Base-by-base conservation (phyloP, 2,888 invertebrate genomes). In the Drosophila subquinaria region DNA sequence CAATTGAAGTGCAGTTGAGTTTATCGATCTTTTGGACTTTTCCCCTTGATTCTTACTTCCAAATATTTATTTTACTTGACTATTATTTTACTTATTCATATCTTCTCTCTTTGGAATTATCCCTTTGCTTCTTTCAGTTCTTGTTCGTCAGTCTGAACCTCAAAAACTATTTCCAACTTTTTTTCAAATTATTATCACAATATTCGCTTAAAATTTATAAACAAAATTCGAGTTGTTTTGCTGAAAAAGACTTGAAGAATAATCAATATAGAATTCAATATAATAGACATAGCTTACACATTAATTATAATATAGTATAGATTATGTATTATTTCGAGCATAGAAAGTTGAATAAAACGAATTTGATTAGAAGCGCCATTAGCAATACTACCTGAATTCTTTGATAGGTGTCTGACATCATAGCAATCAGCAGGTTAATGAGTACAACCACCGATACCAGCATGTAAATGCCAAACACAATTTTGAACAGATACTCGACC, bases 371-470 rank as follows among this genome's bases (percentile, higher is more conserved):
- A 76, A 88, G 89, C 84, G 81, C 81, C 47, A 61, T 88, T 86
- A 86, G 83, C 88, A 90, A 91, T 92, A 93, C 95, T 95, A 96
- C 98, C 95, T 99, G 98, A 92, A 99, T 99, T 93, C 98, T 95
- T 93, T 99, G 99, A 94, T 99, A 99, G 73, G 99, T 99, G 95
- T 99, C 99, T 92, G 99, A 98, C 99, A 99, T 99, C 99, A 99
- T 99, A 95, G 99, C 99, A 95, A 99, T 99, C 93, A 99, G 96
- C 84, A 99, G 95, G 94, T 99, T 99, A 94, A 99, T 99, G 90
- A 99, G 95, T 90, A 99, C 99, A 93, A 99, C 98, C 91, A 99
- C 97, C 79, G 99, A 98, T 91, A 99, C 98, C 96, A 99, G 95
- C 97, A 99, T 97, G 95, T 99, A 99, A 92, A 98, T 96, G 89